Conservation (phyloP, 2,113 vertebrate species). For the Polyodon spathula region DNA sequence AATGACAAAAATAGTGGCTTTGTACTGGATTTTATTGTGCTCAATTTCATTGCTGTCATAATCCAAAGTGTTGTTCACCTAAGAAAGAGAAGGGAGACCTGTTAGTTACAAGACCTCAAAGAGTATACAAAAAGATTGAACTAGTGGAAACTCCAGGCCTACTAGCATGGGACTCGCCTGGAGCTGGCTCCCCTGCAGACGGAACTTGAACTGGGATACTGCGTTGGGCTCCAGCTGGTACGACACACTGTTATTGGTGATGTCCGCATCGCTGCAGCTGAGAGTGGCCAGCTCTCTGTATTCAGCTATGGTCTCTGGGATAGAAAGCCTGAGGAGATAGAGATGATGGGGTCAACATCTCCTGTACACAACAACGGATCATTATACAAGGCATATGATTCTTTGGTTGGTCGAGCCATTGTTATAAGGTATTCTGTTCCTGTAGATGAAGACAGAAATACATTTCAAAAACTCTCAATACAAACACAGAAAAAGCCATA, state of each 20-base stretch:
- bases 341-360: background rate
- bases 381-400: too few species aligned
- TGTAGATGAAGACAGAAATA: too few species aligned
- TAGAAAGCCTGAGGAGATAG: constrained; percentile 11
- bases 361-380: background rate
- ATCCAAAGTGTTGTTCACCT: constrained; percentile 26
- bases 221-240: constrained; percentile 10
- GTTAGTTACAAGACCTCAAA: background rate
- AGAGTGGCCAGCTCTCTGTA: constrained; percentile 9
- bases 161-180: constrained; percentile 2
- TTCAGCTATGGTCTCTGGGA: constrained; percentile 18
- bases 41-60: constrained; percentile 16
- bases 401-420: too few species aligned
- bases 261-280: constrained; percentile 12
- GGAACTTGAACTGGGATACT: constrained; percentile 12
- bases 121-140: background rate
- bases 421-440: too few species aligned
- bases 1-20: constrained; percentile 15
- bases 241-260: constrained; percentile 15
- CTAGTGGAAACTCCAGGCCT: background rate
- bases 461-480: too few species aligned
- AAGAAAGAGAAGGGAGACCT: background rate
- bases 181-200: constrained; percentile 13
- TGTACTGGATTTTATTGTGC: constrained; percentile 18
- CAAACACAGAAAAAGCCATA: too few species aligned